Base-by-base conservation (phyloP, 2,797 vertebrate species). In the Eurystomus glaucurus region DNA sequence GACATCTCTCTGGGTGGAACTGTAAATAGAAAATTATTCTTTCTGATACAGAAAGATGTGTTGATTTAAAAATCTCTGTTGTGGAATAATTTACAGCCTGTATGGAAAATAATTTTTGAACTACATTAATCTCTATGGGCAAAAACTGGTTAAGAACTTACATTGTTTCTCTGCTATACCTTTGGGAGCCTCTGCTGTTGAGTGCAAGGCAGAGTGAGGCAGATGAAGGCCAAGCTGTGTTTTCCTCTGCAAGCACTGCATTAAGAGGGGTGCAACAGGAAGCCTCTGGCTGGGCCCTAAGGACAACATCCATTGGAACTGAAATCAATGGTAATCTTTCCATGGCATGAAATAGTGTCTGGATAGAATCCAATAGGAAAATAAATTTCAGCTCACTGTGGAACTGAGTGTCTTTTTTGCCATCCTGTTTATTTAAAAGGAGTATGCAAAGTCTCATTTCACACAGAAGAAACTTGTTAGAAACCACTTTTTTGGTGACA, bases 361-460 rank as follows among this genome's bases (percentile, higher is more conserved):
- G 68, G 66, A 50, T 60, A 58, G 18, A 12, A 69, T 87, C 51
- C 81, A 94, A 60, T 1, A 77, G 35, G 35, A 95, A 90, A 93
- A 94, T 66, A 93, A 77, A 77, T 77, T 80, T 64, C 77, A 61
- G 11, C 37, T 93, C 68, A 26, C 43, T 75, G 64, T 66, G 55
- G 25, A 93, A 91, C 54, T 69, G 29, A 69, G 23, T 51, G 51
- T 77, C 43, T 83, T 80, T 90, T 29, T 57, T 64, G 41, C 20
- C 57, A 85, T 64, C 29, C 51, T 77, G n/a, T 60, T 92, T 85
- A 54, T 93, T 95, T 77, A 75, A 93, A 91, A 83, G 21, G 48
- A 74, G 17, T 20, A 43, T 60, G 45, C 3, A 43, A 69, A 79
- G 39, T 60, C 22, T 37, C 4, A 1, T 74, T 93, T 85, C 28